Percentiles rank a stretch among this genome's conserved stretches.
Conservation (phyloP, 37 sponge, comb jelly and placozoan genomes). For the Chondrilla cf. caribensis region DNA sequence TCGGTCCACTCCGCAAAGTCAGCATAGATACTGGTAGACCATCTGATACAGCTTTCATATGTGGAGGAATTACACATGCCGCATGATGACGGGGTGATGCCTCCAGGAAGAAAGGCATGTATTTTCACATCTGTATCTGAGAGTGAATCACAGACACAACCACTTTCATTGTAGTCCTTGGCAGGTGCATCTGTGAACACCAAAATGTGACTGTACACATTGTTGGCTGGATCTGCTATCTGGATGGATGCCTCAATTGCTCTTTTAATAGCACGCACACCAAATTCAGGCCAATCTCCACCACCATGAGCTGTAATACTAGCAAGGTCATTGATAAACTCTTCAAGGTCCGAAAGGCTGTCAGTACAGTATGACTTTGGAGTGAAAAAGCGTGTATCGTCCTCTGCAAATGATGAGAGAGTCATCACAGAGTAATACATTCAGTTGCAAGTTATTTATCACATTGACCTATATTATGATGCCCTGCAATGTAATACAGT, state of each 20-base stretch:
- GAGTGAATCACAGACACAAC: too few species aligned
- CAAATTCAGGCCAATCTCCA: slow-evolving; percentile 11
- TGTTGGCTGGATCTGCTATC: neutral
- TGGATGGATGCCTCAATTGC: neutral
- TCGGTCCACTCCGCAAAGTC: neutral
- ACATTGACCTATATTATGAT: too few species aligned
- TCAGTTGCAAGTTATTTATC: too few species aligned
- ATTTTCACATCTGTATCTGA: neutral
- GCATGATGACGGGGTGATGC: neutral
- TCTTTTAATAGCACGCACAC: neutral
- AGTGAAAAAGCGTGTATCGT: neutral
- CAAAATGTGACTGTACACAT: neutral
- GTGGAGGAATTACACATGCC: neutral
- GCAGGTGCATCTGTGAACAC: slow-evolving; percentile 21
- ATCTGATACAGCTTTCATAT: neutral
- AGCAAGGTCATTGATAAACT: neutral
- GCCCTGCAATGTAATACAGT: too few species aligned
- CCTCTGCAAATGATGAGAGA: too few species aligned
- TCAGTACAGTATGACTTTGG: neutral
- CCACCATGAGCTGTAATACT: neutral
- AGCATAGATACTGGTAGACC: neutral
- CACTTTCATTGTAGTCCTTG: neutral
- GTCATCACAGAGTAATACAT: too few species aligned
- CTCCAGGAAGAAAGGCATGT: neutral
- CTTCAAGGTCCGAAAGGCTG: neutral